Evolutionary conservation across 2,888 invertebrate genomes (phyloP), one percentile per base, ranked within the genome.

Genomic region (Drosophila subquinaria): DNA sequence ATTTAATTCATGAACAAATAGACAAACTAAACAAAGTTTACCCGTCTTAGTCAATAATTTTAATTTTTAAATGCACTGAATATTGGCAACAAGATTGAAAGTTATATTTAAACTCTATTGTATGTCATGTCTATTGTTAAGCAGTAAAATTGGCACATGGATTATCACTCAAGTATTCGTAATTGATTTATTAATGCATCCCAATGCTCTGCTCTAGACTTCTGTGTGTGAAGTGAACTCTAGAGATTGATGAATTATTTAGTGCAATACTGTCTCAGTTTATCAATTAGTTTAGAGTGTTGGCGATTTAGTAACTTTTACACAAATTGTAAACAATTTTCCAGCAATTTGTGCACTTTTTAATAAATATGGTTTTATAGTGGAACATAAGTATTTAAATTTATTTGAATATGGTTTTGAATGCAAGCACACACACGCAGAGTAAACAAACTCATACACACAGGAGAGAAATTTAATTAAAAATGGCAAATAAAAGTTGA

Each of bases 401-500:
- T 36, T 8, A 45, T 36, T 36, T 43, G 13, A 55, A 20, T 20
- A 43, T 45, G 33, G 23, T 20, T 52, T 52, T 36, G n/a, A 52
- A 38, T 20, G 43, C 4, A 33, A 40, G 55, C 30, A 64, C 47
- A 53, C 43, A 66, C 30, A 23, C 48, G 52, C 30, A 35, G 40
- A 20, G 56, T 30, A 33, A 52, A 52, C 53, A 57, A 30, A 53
- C 65, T 52, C 38, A 40, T 4, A 23, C 60, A 59, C 56, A 57
- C 33, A 47, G 38, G 40, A n/a, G 20, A 52, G 61, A 69, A 88
- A 85, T 85, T 89, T 87, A 90, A 90, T 90, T 85, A 90, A 72
- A 90, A 75, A 86, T 80, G 56, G 75, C 74, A 88, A 77, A 88
- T 82, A 89, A 88, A 88, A 85, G 80, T 76, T 88, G 85, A 47